Evolutionary conservation across 2,888 invertebrate species (phyloP).

Genomic region (Cheilosia variabilis): DNA sequence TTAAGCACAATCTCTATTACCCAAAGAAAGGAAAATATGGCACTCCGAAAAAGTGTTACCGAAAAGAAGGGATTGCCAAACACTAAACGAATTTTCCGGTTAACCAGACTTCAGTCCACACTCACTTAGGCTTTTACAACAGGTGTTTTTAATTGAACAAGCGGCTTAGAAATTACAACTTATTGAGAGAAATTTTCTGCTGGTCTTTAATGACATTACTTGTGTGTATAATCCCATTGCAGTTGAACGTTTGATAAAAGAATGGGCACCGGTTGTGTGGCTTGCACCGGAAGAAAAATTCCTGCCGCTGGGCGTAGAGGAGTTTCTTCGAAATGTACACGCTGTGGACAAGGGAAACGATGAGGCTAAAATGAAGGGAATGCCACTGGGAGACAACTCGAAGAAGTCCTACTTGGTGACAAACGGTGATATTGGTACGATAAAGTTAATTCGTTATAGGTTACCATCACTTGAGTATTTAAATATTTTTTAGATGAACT

Average conservation of each 20-base stretch:
- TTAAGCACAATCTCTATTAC: slow-evolving; percentile 8
- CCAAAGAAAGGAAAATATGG: slow-evolving; percentile 13
- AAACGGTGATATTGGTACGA: slow-evolving; percentile 84
- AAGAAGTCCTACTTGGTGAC: slow-evolving; percentile 85
- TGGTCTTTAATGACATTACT: slow-evolving; percentile 3
- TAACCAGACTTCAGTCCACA: slow-evolving; percentile 9
- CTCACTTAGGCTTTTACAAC: slow-evolving; percentile 16
- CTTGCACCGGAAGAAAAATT: slow-evolving; percentile 87
- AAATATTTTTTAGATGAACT: slow-evolving; percentile 79
- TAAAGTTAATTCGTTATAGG: background rate
- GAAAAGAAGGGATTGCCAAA: slow-evolving; percentile 18
- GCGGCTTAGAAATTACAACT: background rate
- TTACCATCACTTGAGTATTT: background rate
- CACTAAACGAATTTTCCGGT: slow-evolving; percentile 33
- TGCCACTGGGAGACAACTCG: slow-evolving; percentile 81
- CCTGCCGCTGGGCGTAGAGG: slow-evolving; percentile 86
- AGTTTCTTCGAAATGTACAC: slow-evolving; percentile 86
- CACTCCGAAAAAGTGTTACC: background rate
- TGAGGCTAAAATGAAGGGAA: slow-evolving; percentile 78
- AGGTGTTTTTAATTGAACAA: slow-evolving; percentile 38
- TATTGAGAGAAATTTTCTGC: slow-evolving; percentile 39
- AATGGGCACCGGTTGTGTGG: slow-evolving; percentile 88
- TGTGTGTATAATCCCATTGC: slow-evolving; percentile 49
- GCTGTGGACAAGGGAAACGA: slow-evolving; percentile 81
- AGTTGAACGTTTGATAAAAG: slow-evolving; percentile 84